Evolutionary conservation across 2,113 vertebrate genomes (phyloP), one percentile per base, ranked within the genome.

Genomic region (Rhinolophus ferrumequinum): DNA sequence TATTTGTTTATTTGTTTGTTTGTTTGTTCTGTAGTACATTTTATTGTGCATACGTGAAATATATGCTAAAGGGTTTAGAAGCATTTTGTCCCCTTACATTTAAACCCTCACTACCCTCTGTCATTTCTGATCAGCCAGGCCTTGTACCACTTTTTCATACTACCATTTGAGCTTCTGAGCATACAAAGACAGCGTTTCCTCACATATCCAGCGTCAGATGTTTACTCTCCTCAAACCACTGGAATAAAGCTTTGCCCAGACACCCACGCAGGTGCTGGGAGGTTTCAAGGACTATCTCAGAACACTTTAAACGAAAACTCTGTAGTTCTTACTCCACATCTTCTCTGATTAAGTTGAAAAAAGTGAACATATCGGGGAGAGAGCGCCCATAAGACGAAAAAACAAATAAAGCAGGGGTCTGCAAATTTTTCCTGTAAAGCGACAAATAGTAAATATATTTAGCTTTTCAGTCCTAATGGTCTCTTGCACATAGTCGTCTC

Each of bases 1-100:
- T 44, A 44, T 44, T 44, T 44, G 6, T 44, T 44, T 44, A 6
- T 44, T 44, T 44, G 41, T 44, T 44, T 44, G 41, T 44, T 44
- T 44, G 41, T 44, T 44, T 98, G 73, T 95, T 97, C 98, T 97
- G 90, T 97, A 98, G 98, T 88, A 85, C 96, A 88, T 96, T 94
- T 98, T 98, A 98, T 95, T 92, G 50, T 94, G 84, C 85, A 82
- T 67, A 86, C 97, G 83, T 89, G 97, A 97, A 95, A 96, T 93
- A 95, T 50, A 87, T 50, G 75, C 66, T 94, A 58, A 85, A 95
- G 50, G 12, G 62, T 66, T 93, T 92, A 82, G 41, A 94, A 84
- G 35, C 38, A 88, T 96, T 92, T 96, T 94, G 47, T 7, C 18
- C 14, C 16, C 38, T 10, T 19, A 38, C 22, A 21, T 35, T 50